Evolutionary conservation across 2,797 vertebrate species (phyloP).

Genomic region (Australoheros facetus): DNA sequence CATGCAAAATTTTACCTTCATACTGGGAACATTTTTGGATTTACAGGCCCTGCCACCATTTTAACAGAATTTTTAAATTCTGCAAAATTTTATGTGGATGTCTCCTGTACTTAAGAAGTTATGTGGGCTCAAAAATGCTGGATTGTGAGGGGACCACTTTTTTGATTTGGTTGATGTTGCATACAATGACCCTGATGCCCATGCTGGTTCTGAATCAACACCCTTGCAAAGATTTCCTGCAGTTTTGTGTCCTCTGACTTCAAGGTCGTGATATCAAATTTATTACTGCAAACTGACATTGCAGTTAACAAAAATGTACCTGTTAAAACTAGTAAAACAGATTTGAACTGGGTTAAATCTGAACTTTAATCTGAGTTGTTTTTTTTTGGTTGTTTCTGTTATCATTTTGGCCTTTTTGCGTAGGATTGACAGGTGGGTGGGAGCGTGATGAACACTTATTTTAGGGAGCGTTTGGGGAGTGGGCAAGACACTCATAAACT

Average conservation of each 20-base stretch:
- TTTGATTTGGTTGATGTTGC: neutral
- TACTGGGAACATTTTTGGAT: too few relatives aligned
- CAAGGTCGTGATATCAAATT: neutral
- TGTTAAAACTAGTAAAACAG: too few relatives aligned
- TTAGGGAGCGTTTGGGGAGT: neutral
- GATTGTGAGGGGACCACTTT: neutral
- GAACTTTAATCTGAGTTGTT: too few relatives aligned
- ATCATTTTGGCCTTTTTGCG: neutral
- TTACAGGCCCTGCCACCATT: too few relatives aligned
- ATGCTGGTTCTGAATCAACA: neutral
- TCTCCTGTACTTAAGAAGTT: too few relatives aligned
- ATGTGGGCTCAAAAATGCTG: too few relatives aligned
- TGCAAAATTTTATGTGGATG: too few relatives aligned
- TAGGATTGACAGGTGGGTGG: rapidly evolving
- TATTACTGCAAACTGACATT: neutral
- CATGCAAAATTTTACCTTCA: too few relatives aligned
- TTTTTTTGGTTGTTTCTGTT: too few relatives aligned
- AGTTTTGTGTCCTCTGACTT: neutral
- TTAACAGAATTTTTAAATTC: too few relatives aligned
- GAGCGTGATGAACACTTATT: neutral
- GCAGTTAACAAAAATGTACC: neutral
- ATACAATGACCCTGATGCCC: neutral
- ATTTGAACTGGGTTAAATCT: too few relatives aligned
- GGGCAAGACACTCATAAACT: neutral
- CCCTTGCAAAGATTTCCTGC: neutral